Conservation (phyloP, 1,140 invertebrate genomes). For the Caenorhabditis tropicalis region DNA sequence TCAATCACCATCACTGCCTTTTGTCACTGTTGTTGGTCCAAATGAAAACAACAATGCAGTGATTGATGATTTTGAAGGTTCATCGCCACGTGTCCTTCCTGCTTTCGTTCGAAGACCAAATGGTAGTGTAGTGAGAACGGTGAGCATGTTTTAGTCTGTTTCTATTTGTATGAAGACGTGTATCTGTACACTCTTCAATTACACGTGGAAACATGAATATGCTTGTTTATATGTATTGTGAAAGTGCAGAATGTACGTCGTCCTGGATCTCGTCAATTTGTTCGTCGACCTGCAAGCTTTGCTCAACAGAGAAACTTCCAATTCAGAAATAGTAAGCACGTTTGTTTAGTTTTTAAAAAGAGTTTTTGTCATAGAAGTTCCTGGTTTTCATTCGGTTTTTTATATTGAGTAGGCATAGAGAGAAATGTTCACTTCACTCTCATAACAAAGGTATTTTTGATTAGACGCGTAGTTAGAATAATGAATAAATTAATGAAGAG, state of each 20-base stretch:
- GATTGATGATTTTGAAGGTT: slow-evolving; percentile 38
- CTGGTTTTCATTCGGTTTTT: too few species aligned
- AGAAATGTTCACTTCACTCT: not conserved
- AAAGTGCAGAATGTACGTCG: slow-evolving; percentile 4
- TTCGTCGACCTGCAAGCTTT: slow-evolving; percentile 9
- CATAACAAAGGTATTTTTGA: not conserved
- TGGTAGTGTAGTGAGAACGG: slow-evolving; percentile 19
- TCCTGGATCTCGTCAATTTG: slow-evolving; percentile 21
- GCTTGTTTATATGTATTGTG: slow-evolving; percentile 3
- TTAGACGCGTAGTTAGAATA: not conserved
- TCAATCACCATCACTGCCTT: not conserved
- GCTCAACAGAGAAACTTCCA: not conserved
- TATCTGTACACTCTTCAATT: too few species aligned
- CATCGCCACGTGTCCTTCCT: slow-evolving; percentile 3
- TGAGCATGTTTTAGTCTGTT: not conserved
- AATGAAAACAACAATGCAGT: slow-evolving; percentile 26
- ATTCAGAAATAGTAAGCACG: slow-evolving; percentile 28
- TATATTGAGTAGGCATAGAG: too few species aligned
- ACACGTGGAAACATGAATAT: too few species aligned
- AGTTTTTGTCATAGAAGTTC: too few species aligned
- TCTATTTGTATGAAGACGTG: not conserved
- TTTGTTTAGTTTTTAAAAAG: not conserved
- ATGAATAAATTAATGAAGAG: not conserved
- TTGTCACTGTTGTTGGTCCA: slow-evolving; percentile 16
- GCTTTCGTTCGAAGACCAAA: slow-evolving; percentile 2